Evolutionary conservation across 2,888 invertebrate species (phyloP), one percentile per base, ranked within the genome.

Genomic region (Ametastegia equiseti): DNA sequence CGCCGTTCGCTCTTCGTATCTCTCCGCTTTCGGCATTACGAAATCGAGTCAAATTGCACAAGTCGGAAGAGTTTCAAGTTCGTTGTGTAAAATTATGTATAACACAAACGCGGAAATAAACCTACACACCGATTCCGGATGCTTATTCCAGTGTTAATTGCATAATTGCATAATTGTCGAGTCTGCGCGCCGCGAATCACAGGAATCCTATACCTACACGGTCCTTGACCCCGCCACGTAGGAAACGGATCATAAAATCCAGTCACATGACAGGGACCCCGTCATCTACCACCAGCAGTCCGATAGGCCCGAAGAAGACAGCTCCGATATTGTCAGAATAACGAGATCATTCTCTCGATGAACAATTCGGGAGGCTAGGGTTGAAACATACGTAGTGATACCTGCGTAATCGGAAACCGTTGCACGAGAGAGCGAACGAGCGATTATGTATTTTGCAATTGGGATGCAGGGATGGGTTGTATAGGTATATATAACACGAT

Each of bases 121-220:
- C 36, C 15, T 15, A 36, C 36, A n/a, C n/a, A n/a, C n/a, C 9
- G 36, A 67, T 67, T 67, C 39, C 15, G 65, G 33, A 67, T 19
- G 39, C 36, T 67, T 39, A 67, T 67, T 67, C 13, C 65, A 19
- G 19, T 67, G 65, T 39, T 67, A 67, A 67, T 67, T 67, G 65
- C 65, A 67, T 67, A 67, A 67, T 67, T 67, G 65, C 65, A 67
- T 39, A 67, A 67, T 36, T 67, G 27, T n/a, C 36, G 65, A 39
- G 65, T 39, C 65, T 67, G 65, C 65, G 65, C 65, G 65, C 19
- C 65, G 65, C 65, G 39, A 67, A 39, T 23, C 39, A 67, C 65
- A 67, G 65, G 39, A 67, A n/a, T n/a, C n/a, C n/a, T n/a, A n/a
- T 67, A 42, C 11, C 11, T 36, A 9, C 36, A 27, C 36, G 65